These are phyloP conservation scores for Esperia sulphurella DNA, from an alignment of 2,888 invertebrate genomes.

Conservation along the genomic window DNA sequence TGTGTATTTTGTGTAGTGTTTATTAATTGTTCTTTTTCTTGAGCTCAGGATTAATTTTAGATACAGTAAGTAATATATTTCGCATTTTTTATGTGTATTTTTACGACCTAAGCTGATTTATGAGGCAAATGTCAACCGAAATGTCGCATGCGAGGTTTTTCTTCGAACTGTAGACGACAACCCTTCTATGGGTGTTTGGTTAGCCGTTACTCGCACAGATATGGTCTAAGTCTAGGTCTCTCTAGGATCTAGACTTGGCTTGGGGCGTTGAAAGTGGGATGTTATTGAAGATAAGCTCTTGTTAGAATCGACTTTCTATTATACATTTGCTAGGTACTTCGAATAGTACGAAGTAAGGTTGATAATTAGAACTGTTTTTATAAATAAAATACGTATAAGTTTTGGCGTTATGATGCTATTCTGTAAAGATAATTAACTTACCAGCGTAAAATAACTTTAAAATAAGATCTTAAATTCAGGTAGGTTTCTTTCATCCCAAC, in stretches of 20 bases:
- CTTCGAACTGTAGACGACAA: constrained; percentile 14
- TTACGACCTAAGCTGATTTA: constrained; percentile 18
- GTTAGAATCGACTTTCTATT: background rate
- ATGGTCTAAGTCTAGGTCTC: constrained; percentile 22
- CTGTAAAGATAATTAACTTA: no score
- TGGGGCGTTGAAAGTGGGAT: constrained; percentile 23
- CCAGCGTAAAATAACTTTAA: no score
- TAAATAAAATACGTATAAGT: no score
- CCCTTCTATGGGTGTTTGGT: constrained; percentile 21
- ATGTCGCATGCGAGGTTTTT: constrained; percentile 19
- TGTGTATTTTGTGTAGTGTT: constrained; percentile 12
- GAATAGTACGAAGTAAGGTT: no score
- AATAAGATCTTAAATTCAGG: no score
- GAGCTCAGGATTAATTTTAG: constrained; percentile 10
- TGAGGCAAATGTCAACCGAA: constrained; percentile 14
- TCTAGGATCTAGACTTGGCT: constrained; percentile 19
- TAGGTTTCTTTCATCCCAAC: no score
- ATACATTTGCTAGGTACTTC: no score
- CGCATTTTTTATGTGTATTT: constrained; percentile 15
- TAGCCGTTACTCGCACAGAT: constrained; percentile 27
- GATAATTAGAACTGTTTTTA: no score
- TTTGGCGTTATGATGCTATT: no score
- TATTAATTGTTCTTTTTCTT: background rate
- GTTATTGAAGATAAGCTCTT: constrained; percentile 8
- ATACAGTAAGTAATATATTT: constrained; percentile 14